These are phyloP conservation scores for Cataglyphis livida DNA, from an alignment of 2,888 invertebrate genomes.

Conservation along the genomic window DNA sequence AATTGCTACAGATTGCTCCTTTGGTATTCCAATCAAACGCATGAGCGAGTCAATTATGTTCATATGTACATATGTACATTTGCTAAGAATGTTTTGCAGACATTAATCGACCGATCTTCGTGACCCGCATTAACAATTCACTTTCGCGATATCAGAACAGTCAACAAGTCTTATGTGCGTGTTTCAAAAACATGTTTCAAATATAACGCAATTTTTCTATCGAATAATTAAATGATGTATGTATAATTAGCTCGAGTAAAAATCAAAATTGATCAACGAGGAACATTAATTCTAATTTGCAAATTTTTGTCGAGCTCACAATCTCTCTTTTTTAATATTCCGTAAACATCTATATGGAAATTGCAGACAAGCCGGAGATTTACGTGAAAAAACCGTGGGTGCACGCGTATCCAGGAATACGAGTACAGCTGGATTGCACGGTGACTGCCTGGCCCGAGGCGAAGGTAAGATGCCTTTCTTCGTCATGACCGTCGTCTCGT, in stretches of 20 bases:
- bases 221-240: not conserved
- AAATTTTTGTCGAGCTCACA: not conserved
- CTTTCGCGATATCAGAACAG: not conserved
- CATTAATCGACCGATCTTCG: slow-evolving; percentile 28
- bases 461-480: slow-evolving; percentile 86
- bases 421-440: slow-evolving; percentile 90
- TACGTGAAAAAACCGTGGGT: slow-evolving; percentile 89
- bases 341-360: not conserved
- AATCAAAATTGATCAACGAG: not conserved
- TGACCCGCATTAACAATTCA: slow-evolving; percentile 2
- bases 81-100: slow-evolving; percentile 56
- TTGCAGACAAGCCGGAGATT: slow-evolving; percentile 91
- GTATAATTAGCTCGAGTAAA: not conserved
- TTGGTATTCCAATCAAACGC: slow-evolving; percentile 65
- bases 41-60: slow-evolving; percentile 65
- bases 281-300: not conserved
- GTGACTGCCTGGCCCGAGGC: slow-evolving; percentile 91
- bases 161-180: not conserved
- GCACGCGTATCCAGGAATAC: slow-evolving; percentile 91
- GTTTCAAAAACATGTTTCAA: not conserved
- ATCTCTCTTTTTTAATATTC: not conserved
- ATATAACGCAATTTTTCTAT: not conserved
- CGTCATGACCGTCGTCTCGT: slow-evolving; percentile 42
- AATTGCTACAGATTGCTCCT: slow-evolving; percentile 70
- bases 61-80: slow-evolving; percentile 21